These are phyloP conservation scores for Harpagus bidentatus DNA, from an alignment of 2,113 vertebrate genomes.

Conservation along the genomic window DNA sequence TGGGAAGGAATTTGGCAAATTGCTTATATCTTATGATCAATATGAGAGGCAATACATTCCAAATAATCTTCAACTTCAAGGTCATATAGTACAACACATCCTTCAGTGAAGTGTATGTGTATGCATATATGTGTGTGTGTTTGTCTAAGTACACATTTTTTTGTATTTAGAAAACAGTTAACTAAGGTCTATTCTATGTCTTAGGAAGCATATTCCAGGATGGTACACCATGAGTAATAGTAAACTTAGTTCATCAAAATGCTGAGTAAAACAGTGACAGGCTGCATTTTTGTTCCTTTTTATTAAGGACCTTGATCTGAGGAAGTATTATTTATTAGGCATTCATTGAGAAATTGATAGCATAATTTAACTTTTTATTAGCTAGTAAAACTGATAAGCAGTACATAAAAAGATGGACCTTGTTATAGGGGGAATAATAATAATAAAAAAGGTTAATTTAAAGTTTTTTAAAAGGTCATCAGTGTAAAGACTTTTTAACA, in stretches of 20 bases:
- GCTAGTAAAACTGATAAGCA: constrained; percentile 49
- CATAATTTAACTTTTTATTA: constrained; percentile 45
- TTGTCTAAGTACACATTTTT: neutral
- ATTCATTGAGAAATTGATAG: constrained; percentile 35
- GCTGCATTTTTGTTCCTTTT: neutral
- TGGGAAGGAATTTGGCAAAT: neutral
- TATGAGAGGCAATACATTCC: neutral
- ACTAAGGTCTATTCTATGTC: neutral
- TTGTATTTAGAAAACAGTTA: neutral
- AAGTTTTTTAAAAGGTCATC: constrained; percentile 32
- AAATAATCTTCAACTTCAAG: neutral
- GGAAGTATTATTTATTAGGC: constrained; percentile 41
- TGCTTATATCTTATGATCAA: neutral
- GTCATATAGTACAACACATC: neutral
- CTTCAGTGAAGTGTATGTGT: neutral
- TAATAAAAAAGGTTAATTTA: constrained; percentile 20
- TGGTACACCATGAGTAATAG: neutral
- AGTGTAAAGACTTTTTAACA: neutral
- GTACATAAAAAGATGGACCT: constrained; percentile 44
- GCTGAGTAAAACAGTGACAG: neutral
- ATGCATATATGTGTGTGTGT: neutral
- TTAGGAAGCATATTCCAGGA: neutral
- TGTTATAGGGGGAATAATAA: neutral
- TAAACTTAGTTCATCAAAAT: neutral
- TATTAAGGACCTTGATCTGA: neutral